Evolutionary conservation across 2,888 invertebrate genomes (phyloP), one percentile per base, ranked within the genome.

Genomic region (Yponomeuta evonymella): DNA sequence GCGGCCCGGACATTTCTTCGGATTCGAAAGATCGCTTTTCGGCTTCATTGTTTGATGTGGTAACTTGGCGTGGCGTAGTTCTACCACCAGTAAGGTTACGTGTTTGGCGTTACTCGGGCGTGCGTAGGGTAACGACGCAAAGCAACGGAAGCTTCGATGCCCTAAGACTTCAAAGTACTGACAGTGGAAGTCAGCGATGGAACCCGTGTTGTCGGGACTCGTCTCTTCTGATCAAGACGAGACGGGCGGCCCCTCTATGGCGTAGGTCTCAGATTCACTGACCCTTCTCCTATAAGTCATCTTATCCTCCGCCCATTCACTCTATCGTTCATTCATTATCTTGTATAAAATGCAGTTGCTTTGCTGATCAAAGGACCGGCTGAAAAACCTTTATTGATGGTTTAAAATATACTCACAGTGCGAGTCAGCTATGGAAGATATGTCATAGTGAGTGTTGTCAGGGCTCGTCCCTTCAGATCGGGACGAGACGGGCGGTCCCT

Each of bases 361-460:
- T 23, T 23, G 23, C 23, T 23, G 23, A 23, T 23, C 23, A 23
- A 23, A 23, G 23, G 23, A 23, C 23, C 23, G 23, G 23, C 23
- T 10, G 2, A 51, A 51, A 51, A 58, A 58, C 12, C 2, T 58
- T 15, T 23, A 1, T 30, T 64, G 8, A 43, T 30, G n/a, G n/a
- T 48, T n/a, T 23, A 23, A 23, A 23, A 1, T 12, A 30, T 68
- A 48, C 29, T 10, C 48, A 68, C 68, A 2, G 15, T 30, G 43
- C 6, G 67, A 43, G n/a, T 90, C 89, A 0, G 86, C 82, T 58
- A 89, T 73, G 0, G 82, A 82, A 0, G 89, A 88, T 75, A 90
- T 85, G 73, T 90, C 90, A 12, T 75, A 73, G 11, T 89, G 89
- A 0, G 90, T 90, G 74, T 84, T 84, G 0, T 83, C 85, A 0